These are phyloP conservation scores for Sesamia nonagrioides DNA, from an alignment of 1,140 invertebrate species.

Conservation along the genomic window DNA sequence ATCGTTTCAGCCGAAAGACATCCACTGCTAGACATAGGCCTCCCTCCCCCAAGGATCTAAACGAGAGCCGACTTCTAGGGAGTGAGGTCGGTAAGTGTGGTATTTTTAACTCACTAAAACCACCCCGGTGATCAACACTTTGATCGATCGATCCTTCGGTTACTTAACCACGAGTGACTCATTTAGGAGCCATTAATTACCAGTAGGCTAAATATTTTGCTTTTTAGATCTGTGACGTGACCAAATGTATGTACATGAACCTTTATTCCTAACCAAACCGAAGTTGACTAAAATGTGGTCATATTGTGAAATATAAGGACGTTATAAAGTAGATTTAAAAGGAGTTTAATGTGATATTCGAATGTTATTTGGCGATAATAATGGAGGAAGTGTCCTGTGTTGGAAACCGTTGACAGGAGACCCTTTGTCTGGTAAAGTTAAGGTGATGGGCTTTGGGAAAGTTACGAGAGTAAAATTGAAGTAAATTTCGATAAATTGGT, in stretches of 20 bases:
- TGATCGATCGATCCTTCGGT: too few species aligned
- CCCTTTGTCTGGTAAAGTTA: background rate
- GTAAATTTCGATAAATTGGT: conserved; percentile 17
- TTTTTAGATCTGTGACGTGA: too few species aligned
- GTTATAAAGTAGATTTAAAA: conserved; percentile 13
- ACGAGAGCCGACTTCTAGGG: too few species aligned
- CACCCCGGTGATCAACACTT: too few species aligned
- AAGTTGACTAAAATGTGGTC: background rate
- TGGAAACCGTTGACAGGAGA: background rate
- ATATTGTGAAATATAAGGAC: background rate
- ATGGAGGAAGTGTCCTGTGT: background rate
- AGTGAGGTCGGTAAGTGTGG: too few species aligned
- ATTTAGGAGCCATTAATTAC: too few species aligned
- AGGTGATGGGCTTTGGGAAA: background rate
- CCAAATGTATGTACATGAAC: background rate
- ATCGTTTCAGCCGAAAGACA: too few species aligned
- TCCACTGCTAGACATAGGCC: too few species aligned
- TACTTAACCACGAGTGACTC: too few species aligned
- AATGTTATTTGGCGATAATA: conserved; percentile 12
- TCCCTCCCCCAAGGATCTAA: too few species aligned
- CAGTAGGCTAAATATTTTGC: too few species aligned
- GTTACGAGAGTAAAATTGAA: background rate
- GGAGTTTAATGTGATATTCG: background rate
- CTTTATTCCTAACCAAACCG: background rate
- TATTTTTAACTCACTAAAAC: too few species aligned